Evolutionary conservation across 64 coral and sea anemone species (phyloP).

Genomic region (Pachyseris speciosa): DNA sequence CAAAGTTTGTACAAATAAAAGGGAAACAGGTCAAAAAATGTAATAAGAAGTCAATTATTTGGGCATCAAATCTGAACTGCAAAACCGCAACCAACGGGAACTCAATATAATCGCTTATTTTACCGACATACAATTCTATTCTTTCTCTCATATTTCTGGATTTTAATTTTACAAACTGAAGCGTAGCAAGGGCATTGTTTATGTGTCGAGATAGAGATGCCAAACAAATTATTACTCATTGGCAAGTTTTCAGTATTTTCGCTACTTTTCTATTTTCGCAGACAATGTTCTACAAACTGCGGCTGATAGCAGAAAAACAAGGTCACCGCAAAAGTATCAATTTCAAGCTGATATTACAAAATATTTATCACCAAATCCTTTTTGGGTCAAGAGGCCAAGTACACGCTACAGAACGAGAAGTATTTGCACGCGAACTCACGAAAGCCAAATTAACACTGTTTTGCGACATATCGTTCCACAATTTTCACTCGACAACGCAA

Average conservation of each 20-base stretch:
- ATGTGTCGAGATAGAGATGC: too few relatives aligned
- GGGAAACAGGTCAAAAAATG: too few relatives aligned
- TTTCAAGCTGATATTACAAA: conserved; percentile 14
- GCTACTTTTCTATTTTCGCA: not conserved
- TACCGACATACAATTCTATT: too few relatives aligned
- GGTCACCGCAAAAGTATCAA: conserved; percentile 5
- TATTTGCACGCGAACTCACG: conserved; percentile 15
- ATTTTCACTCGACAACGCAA: not conserved
- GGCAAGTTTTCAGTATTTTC: not conserved
- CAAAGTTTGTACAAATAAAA: too few relatives aligned
- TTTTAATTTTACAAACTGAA: too few relatives aligned
- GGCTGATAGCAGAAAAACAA: too few relatives aligned
- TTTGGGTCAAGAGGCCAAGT: conserved; percentile 4
- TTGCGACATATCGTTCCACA: not conserved
- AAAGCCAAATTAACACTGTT: not conserved
- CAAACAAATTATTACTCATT: not conserved
- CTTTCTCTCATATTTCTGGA: too few relatives aligned
- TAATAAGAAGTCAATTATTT: too few relatives aligned
- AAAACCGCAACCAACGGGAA: too few relatives aligned
- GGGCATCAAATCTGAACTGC: too few relatives aligned
- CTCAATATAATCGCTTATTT: too few relatives aligned
- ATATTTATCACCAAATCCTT: not conserved
- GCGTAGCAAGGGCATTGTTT: too few relatives aligned
- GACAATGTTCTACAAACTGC: not conserved
- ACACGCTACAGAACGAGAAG: not conserved